A percentile compares a stretch with the other conserved stretches of the same genome.
These are phyloP conservation scores for Colinus virginianus DNA, from an alignment of 2,113 vertebrate genomes.

Conservation along the genomic window DNA sequence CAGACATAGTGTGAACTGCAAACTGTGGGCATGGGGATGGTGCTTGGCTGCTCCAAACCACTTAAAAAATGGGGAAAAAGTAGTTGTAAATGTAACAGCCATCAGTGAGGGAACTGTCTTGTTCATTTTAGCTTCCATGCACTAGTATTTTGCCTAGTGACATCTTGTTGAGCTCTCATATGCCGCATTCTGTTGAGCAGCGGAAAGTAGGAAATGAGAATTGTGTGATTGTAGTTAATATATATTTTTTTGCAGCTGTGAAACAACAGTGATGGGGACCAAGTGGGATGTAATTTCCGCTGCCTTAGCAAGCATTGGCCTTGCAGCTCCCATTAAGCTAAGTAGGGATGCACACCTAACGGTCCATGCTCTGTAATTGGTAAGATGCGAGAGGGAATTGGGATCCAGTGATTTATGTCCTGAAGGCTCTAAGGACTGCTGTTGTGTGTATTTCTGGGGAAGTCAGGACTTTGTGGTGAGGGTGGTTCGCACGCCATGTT, in stretches of 20 bases:
- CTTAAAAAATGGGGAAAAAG: constrained; percentile 18
- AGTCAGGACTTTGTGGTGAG: not conserved
- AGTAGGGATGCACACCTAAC: not conserved
- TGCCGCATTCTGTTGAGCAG: not conserved
- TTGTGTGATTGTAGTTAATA: not conserved
- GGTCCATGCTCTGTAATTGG: accelerated
- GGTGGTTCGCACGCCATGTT: not conserved
- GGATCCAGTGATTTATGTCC: not conserved
- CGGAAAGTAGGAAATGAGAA: not conserved
- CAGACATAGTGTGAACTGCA: not conserved
- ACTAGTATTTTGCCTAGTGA: not conserved
- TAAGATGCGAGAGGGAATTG: not conserved
- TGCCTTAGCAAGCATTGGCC: not conserved
- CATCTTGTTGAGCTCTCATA: not conserved
- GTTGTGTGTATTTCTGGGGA: not conserved
- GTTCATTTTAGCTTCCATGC: not conserved
- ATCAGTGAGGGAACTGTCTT: not conserved
- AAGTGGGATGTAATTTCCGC: not conserved
- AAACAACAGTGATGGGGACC: not conserved
- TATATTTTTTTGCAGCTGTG: not conserved
- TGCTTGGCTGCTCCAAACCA: constrained; percentile 19
- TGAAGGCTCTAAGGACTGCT: not conserved
- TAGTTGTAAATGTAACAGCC: not conserved
- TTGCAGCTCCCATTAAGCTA: not conserved
- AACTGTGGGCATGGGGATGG: not conserved